A percentile compares a stretch with the other conserved stretches of the same genome.
Conservation (phyloP, 2,797 vertebrate genomes). For the Sardinella longiceps region DNA sequence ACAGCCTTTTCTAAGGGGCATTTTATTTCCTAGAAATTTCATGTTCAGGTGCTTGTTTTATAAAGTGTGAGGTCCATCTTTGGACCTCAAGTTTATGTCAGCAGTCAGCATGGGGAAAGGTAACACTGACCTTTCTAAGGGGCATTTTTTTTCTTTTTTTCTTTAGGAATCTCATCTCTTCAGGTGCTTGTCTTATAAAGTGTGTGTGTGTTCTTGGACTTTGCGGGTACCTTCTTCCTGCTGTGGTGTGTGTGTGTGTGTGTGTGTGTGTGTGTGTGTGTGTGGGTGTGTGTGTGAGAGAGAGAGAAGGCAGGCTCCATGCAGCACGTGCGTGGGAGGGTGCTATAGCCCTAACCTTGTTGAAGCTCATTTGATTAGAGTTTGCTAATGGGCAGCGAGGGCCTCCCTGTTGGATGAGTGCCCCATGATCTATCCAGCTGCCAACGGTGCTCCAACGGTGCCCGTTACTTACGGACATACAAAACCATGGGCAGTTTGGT, state of each 20-base stretch:
- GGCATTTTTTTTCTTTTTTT: too few relatives aligned
- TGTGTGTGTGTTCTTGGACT: background rate
- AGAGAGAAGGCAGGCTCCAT: too few relatives aligned
- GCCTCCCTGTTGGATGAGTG: background rate
- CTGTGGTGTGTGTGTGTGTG: too few relatives aligned
- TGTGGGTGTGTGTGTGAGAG: too few relatives aligned
- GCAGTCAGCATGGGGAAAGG: background rate
- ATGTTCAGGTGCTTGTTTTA: background rate
- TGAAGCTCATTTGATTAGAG: background rate
- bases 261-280: too few relatives aligned
- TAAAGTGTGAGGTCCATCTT: too few relatives aligned
- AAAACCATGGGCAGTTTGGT: background rate
- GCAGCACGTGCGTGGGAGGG: background rate
- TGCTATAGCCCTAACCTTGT: background rate
- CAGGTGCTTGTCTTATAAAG: background rate
- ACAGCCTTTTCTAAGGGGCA: background rate
- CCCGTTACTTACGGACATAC: background rate
- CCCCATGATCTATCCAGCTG: background rate
- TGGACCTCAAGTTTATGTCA: background rate
- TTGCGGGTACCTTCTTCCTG: background rate
- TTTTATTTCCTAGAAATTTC: background rate
- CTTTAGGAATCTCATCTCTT: background rate
- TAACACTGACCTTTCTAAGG: background rate
- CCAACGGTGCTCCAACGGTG: background rate
- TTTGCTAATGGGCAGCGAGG: background rate